Conservation (phyloP, 2,888 invertebrate species). For the Caenorhabditis japonica region DNA sequence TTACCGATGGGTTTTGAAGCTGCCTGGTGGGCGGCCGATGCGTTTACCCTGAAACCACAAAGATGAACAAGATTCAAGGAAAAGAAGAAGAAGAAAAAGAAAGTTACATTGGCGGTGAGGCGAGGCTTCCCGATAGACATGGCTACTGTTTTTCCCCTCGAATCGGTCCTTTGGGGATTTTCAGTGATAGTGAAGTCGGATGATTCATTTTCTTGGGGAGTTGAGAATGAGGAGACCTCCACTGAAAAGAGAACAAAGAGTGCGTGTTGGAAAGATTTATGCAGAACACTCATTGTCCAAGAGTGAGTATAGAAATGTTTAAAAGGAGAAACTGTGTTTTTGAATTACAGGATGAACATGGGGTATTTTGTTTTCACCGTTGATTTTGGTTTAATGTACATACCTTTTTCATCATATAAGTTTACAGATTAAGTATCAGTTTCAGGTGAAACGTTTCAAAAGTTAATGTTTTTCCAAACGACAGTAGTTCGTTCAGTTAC, state of each 20-base stretch:
- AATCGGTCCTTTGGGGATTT: constrained; percentile 1
- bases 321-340: too few relatives aligned
- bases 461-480: too few relatives aligned
- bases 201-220: neutral
- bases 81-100: neutral
- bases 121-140: constrained; percentile 11
- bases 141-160: constrained; percentile 5
- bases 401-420: too few relatives aligned
- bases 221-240: neutral
- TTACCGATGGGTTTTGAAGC: constrained; percentile 6
- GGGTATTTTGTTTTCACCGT: too few relatives aligned
- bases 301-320: too few relatives aligned
- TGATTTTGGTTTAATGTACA: too few relatives aligned
- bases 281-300: too few relatives aligned
- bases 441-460: too few relatives aligned
- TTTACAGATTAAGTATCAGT: too few relatives aligned
- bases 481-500: too few relatives aligned
- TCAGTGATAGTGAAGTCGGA: neutral
- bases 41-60: constrained; percentile 23
- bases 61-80: neutral
- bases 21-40: constrained; percentile 24
- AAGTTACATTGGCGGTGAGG: constrained; percentile 21
- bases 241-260: neutral
- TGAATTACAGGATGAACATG: too few relatives aligned
- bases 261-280: too few relatives aligned